Percentiles rank a stretch among this genome's conserved stretches.
Evolutionary conservation across 2,888 invertebrate species (phyloP).

Genomic region (Teleogryllus oceanicus): DNA sequence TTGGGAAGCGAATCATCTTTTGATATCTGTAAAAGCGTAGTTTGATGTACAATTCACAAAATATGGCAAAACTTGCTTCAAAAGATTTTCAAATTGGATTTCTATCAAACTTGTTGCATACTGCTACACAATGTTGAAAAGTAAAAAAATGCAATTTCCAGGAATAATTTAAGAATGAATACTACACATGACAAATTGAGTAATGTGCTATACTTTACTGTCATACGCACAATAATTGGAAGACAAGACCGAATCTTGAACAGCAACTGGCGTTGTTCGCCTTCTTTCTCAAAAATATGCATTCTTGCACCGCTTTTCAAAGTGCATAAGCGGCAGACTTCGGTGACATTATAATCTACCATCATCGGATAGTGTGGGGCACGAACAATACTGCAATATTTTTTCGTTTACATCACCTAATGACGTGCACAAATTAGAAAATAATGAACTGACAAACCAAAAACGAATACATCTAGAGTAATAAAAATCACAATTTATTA

Average conservation of each 20-base stretch:
- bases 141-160: slow-evolving; percentile 22
- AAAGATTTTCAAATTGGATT: too few relatives aligned
- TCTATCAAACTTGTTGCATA: too few relatives aligned
- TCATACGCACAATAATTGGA: slow-evolving; percentile 60
- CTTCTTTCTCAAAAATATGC: slow-evolving; percentile 68
- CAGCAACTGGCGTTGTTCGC: slow-evolving; percentile 66
- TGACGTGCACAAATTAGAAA: not conserved
- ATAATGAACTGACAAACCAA: not conserved
- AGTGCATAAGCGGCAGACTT: slow-evolving; percentile 67
- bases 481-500: not conserved
- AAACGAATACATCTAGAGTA: not conserved
- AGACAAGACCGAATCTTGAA: slow-evolving; percentile 67
- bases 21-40: slow-evolving; percentile 54
- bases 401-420: not conserved
- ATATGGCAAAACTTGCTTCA: not conserved
- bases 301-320: slow-evolving; percentile 65
- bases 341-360: slow-evolving; percentile 64
- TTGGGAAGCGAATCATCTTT: slow-evolving; percentile 69
- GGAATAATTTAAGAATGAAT: slow-evolving; percentile 29
- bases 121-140: not conserved
- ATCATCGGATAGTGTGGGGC: slow-evolving; percentile 47
- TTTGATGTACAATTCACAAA: slow-evolving; percentile 12
- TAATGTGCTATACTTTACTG: too few relatives aligned
- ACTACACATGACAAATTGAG: too few relatives aligned
- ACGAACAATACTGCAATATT: not conserved